Evolutionary conservation across 2,113 vertebrate species (phyloP).

Genomic region (Anhinga anhinga): DNA sequence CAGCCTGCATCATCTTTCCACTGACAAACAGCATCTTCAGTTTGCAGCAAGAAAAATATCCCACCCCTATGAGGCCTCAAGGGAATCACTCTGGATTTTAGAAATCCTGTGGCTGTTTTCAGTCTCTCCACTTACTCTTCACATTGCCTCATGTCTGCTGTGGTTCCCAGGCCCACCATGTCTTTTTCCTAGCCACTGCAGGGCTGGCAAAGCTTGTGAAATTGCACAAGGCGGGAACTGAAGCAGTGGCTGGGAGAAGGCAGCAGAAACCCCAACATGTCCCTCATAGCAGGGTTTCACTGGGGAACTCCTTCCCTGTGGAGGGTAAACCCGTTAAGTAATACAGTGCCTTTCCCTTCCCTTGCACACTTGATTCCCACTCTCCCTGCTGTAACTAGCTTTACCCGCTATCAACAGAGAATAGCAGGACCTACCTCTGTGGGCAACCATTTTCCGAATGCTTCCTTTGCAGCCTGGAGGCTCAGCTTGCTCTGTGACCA

Average conservation of each 20-base stretch:
- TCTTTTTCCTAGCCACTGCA: neutral
- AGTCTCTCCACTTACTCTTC: neutral
- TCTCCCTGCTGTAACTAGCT: neutral
- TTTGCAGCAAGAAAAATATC: neutral
- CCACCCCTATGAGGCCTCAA: neutral
- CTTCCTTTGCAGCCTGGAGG: neutral
- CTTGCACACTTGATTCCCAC: neutral
- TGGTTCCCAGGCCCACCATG: neutral
- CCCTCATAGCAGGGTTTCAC: fast-evolving
- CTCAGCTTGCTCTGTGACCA: neutral
- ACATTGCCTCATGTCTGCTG: neutral
- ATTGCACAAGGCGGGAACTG: neutral
- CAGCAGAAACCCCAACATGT: fast-evolving
- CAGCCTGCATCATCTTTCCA: neutral
- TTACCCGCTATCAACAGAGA: fast-evolving
- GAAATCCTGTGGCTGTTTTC: neutral
- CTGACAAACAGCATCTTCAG: neutral
- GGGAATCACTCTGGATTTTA: neutral
- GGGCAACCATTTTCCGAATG: neutral
- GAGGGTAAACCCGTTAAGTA: neutral
- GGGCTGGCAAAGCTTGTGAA: neutral
- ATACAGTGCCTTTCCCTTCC: neutral
- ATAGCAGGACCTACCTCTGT: neutral
- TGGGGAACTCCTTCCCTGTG: neutral
- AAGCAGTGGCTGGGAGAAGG: neutral